Evolutionary conservation across 2,797 vertebrate species (phyloP).

Genomic region (Scolopax bukidnonensis): DNA sequence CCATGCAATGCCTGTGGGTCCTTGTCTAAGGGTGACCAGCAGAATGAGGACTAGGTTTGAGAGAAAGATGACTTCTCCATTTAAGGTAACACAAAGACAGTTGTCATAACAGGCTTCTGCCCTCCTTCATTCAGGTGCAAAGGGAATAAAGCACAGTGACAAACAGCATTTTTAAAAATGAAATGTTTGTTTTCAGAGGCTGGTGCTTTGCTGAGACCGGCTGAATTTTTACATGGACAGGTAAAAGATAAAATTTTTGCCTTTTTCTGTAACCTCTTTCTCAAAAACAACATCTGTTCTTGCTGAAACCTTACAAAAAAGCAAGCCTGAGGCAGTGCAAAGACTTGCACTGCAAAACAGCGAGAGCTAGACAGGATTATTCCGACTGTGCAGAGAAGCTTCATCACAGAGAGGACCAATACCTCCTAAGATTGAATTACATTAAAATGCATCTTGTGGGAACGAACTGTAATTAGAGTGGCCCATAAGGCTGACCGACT

Average conservation of each 20-base stretch:
- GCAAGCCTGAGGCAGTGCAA: conserved; percentile 18
- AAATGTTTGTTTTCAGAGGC: conserved; percentile 39
- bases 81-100: neutral
- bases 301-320: neutral
- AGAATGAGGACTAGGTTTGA: neutral
- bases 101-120: neutral
- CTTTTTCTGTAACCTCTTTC: neutral
- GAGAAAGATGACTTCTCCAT: neutral
- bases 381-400: neutral
- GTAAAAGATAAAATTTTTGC: conserved; percentile 9
- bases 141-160: neutral
- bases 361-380: neutral
- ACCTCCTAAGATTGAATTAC: neutral
- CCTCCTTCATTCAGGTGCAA: neutral
- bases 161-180: neutral
- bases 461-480: neutral
- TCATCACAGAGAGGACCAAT: neutral
- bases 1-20: accelerated
- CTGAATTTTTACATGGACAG: neutral
- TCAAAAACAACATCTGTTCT: neutral
- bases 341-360: neutral
- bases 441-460: neutral
- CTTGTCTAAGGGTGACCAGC: neutral
- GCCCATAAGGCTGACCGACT: neutral
- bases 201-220: neutral